Percentiles rank a stretch among this genome's conserved stretches.
Conservation (phyloP, 2,888 invertebrate species). For the Cryptus viduatorius region DNA sequence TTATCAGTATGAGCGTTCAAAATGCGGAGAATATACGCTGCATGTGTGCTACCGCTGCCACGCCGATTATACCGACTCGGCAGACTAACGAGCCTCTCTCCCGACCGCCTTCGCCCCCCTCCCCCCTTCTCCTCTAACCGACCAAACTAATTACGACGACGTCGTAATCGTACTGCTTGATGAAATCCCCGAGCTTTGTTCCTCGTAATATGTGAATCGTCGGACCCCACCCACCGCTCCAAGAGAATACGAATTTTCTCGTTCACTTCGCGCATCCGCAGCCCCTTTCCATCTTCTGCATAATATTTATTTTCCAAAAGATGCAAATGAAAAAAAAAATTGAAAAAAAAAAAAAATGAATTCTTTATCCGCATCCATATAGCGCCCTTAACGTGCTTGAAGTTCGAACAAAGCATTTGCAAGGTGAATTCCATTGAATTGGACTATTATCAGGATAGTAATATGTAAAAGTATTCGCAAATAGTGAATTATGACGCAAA, state of each 20-base stretch:
- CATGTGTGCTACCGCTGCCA: neutral
- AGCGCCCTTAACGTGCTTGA: no score
- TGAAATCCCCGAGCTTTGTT: slow-evolving; percentile 32
- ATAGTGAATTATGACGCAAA: no score
- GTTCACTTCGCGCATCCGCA: neutral
- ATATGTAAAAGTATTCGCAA: neutral
- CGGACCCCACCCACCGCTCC: neutral
- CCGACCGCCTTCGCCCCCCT: no score
- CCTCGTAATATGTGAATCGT: slow-evolving; percentile 12
- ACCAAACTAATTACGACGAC: slow-evolving; percentile 61
- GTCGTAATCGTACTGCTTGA: slow-evolving; percentile 59
- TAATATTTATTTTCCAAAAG: slow-evolving; percentile 1
- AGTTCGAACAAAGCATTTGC: neutral
- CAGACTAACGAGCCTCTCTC: slow-evolving; percentile 30
- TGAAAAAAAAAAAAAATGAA: neutral
- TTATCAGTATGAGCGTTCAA: slow-evolving; percentile 43
- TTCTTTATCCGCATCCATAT: neutral
- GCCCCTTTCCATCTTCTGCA: neutral
- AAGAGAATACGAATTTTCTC: neutral
- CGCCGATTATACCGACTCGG: slow-evolving; percentile 19
- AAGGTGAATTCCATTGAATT: neutral
- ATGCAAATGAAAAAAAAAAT: neutral
- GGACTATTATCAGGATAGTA: neutral
- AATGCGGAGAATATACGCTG: slow-evolving; percentile 27
- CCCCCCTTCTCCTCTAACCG: neutral